Base-by-base conservation (phyloP, 1,140 invertebrate species). In the Uloborus diversus region DNA sequence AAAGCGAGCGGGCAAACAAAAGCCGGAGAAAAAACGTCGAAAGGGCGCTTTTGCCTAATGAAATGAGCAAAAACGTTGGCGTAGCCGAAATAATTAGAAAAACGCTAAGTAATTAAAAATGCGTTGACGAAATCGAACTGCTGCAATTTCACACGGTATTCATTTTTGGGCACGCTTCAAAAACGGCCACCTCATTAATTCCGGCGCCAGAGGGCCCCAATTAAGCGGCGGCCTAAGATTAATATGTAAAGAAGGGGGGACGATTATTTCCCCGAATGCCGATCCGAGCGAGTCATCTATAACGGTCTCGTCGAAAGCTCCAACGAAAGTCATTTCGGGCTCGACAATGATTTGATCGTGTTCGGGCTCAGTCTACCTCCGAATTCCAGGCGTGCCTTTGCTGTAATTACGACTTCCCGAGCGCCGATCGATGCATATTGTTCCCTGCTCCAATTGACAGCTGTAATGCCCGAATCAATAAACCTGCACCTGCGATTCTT, bases 381-480 rank as follows among this genome's bases (percentile, higher is more conserved):
- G 71, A 23, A 76, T 76, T 62, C 71, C 71, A 7, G 47, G 71
- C 71, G 61, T 76, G 25, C 71, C 42, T 64, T 28, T 25, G 14
- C 30, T 20, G 73, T 66, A 78, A 78, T 78, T 78, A 78, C 66
- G 47, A 57, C 47, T 33, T 51, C 35, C 64, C 5, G 9, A 25
- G 23, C 49, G 9, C 49, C 59, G 61, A 78, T 66, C 73, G 28
- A 64, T 69, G 47, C 66, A 23, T 33, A 69, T 69, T 53, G 66
- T 78, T 27, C 61, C 47, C 73, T 20, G 30, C 17, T 66, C 59
- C 47, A 51, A 65, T 78, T 78, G 73, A 78, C 73, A 78, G 73
- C 73, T 78, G 73, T 78, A 78, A 78, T 78, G 65, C 57, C 73
- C 47, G 62, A 78, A 65, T 78, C 73, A 57, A 78, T 78, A 78